Base-by-base conservation (phyloP, 2,797 vertebrate species). In the Poecilia wingei region DNA sequence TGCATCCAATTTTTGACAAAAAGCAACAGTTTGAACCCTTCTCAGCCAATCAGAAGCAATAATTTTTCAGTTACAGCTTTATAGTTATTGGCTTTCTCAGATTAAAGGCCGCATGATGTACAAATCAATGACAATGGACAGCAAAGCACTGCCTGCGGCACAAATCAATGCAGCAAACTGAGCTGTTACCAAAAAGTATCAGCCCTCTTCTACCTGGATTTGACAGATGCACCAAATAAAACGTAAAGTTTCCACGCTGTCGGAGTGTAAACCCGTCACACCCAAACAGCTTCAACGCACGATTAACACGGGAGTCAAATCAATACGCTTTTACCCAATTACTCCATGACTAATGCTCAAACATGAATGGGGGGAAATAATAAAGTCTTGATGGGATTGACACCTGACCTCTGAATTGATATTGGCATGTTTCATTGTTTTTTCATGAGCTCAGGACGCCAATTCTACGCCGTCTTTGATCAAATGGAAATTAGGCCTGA, bases 271-370 rank as follows among this genome's bases (percentile, higher is more conserved):
- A 92, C 18, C 79, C 79, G 78, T 86, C 91, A 25, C 77, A 51
- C 47, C 76, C 71, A 59, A 84, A 82, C 77, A 79, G 75, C 79
- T 75, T 57, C 68, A 18, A 66, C 79, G 64, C 82, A 77, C 78
- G 82, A 87, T 89, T 88, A 91, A 73, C 74, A 20, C 6, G 57
- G 80, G 86, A 88, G 88, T 85, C 83, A 59, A 86, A 91, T 93
- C 89, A 87, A 92, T 92, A 86, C 8, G 72, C 69, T 59, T 74
- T 81, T 68, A 80, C 81, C 86, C 88, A 86, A 83, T 91, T 90
- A 86, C 76, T 59, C 82, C 0, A 0, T 9, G 76, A 86, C 71
- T 77, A 78, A 91, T 77, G 72, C 61, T 64, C 69, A 78, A 53
- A 86, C 83, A 86, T 45, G 82, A 76, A 76, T 16, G 49, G 14